Base-by-base conservation (phyloP, 2,113 vertebrate species). In the Gallinago paraguaiae region DNA sequence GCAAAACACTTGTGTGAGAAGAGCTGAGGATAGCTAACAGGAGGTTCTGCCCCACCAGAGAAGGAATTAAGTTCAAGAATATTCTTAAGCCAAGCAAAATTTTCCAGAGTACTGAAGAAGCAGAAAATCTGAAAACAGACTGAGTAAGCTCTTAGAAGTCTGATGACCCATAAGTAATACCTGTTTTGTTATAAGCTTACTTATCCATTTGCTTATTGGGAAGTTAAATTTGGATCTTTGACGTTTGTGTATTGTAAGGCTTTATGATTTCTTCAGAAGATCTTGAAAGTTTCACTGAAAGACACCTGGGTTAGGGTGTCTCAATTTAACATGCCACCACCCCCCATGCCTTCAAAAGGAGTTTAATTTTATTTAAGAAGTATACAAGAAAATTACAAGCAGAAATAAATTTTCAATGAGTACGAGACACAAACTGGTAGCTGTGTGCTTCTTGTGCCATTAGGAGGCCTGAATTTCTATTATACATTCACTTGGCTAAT, bases 311-410 rank as follows among this genome's bases (percentile, higher is more conserved):
- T 16, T 0, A 1, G 5, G 11, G 2, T 2, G 17, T 54, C 37
- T 51, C n/a, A 83, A 7, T 61, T 48, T 48, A 71, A 71, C n/a
- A 53, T 3, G 3, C 6, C 7, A 11, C 3, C 10, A 3, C 6
- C 3, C 2, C 1, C 11, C 0, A 0, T 19, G 25, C 28, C 27
- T 70, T 78, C 18, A 64, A 6, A 4, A 6, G 7, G 6, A 50
- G 41, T 76, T 45, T 6, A 54, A 17, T 43, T 57, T 74, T 54
- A 7, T 57, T 85, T 14, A 24, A 60, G 81, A 85, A 39, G 1
- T 56, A 37, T 43, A 31, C 0, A 61, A 41, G 45, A 64, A 54
- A 28, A 54, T n/a, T 43, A 22, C 39, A 60, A 91, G 17, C 31
- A 82, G 65, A 79, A 75, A 45, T 35, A 46, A 8, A 9, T 92